Evolutionary conservation across 2,113 vertebrate genomes (phyloP), one percentile per base, ranked within the genome.

Genomic region (Lampris megalopsis): DNA sequence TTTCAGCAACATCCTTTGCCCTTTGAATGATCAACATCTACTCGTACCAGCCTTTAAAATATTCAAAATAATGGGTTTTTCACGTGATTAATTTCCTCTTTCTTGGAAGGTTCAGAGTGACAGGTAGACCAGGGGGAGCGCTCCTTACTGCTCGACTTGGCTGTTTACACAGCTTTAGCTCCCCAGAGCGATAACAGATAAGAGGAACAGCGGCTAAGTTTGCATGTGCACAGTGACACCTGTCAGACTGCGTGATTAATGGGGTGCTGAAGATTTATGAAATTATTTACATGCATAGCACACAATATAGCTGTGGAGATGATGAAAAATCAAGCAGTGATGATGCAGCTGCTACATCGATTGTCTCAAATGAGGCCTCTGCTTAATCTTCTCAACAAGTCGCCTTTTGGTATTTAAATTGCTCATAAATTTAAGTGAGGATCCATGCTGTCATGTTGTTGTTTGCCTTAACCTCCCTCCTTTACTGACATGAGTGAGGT

Each of bases 401-500:
- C 54, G 67, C 6, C 5, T 42, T 9, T 9, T 66, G 56, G 3
- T 40, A 40, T 40, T 59, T 5, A 48, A 57, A 40, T 62, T 47
- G 59, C 4, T 42, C 35, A 11, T 13, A 41, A 69, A n/a, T 6
- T 53, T 35, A 11, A 41, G 65, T 35, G 10, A 41, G 65, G 43
- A 56, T 3, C 5, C 43, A 42, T 37, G 38, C 2, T 63, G 6
- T 37, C 38, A 43, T 73, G 57, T 24, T 0, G 53, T 37, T 79
- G 36, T 91, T 94, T 77, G 94, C 93, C 93, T 98, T 98, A 94
- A 98, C 92, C 79, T 9, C 58, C 9, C 76, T 24, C 75, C 76
- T 90, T 67, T 63, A 99, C 97, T 83, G 97, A 99, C 87, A 95
- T 98, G 87, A 95, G 88, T 81, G 98, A 99, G 85, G 97, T 99